phyloP scores from a whole-genome alignment of 2,113 vertebrate species.

The Vulpes vulpes region DNA sequence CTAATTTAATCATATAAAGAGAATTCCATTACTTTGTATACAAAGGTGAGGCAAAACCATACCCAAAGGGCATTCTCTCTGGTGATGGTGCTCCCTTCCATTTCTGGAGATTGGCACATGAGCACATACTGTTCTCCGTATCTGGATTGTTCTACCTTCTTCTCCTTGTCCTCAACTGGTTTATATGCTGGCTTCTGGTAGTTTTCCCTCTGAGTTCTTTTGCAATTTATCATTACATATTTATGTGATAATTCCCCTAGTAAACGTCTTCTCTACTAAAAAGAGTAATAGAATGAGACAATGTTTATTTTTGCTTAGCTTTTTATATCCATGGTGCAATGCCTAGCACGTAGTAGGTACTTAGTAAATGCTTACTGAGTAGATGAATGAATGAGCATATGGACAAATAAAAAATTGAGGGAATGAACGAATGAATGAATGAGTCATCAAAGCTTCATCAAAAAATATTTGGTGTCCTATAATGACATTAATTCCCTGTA shows the following conservation, averaged over 20 bases:
- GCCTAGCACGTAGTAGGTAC: neutral
- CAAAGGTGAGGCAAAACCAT: neutral
- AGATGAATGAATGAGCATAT: neutral
- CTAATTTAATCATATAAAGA: neutral
- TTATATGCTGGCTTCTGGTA: no score
- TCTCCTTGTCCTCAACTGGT: neutral
- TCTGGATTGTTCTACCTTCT: neutral
- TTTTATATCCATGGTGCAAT: neutral
- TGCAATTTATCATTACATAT: neutral
- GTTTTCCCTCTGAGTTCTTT: neutral
- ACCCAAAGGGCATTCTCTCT: neutral
- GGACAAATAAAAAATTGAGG: neutral
- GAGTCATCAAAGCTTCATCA: neutral
- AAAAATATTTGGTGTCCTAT: neutral
- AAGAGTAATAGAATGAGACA: neutral
- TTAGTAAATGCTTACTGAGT: neutral
- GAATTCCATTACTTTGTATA: neutral
- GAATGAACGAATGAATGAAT: neutral
- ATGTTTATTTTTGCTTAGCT: neutral
- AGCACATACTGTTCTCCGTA: neutral
- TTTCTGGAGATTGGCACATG: neutral
- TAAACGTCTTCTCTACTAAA: neutral
- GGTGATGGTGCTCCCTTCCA: neutral
- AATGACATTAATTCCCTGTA: neutral
- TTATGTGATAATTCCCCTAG: neutral